Percentiles rank a stretch among this genome's conserved stretches.
Evolutionary conservation across 2,888 invertebrate species (phyloP).

Genomic region (Drosophila basisetae): DNA sequence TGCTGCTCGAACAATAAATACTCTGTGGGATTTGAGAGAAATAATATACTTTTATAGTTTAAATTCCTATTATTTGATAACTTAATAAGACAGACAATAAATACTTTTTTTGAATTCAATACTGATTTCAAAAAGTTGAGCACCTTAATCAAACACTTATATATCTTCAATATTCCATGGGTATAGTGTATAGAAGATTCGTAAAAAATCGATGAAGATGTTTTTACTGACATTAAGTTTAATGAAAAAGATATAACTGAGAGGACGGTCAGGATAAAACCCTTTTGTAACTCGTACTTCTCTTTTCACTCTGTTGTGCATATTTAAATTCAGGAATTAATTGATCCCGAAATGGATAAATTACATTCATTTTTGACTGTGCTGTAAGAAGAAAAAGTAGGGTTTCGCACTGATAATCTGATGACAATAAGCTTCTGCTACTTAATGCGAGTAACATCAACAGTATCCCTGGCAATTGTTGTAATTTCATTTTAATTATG

Average conservation of each 20-base stretch:
- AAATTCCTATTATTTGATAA: not conserved
- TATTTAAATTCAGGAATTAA: slow-evolving; percentile 6
- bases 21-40: not conserved
- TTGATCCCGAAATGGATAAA: not conserved
- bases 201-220: not conserved
- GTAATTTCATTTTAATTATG: slow-evolving; percentile 63
- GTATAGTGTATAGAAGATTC: not conserved
- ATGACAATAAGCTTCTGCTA: slow-evolving; percentile 22
- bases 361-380: slow-evolving; percentile 5
- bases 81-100: not conserved
- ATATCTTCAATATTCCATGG: not conserved
- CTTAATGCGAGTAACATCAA: slow-evolving; percentile 12
- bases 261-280: not conserved
- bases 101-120: not conserved
- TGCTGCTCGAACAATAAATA: not conserved
- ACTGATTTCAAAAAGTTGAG: not conserved
- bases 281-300: slow-evolving; percentile 4
- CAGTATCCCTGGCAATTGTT: slow-evolving; percentile 46
- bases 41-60: not conserved
- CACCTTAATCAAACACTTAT: not conserved
- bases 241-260: not conserved
- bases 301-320: slow-evolving; percentile 1
- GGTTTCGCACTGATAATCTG: slow-evolving; percentile 14
- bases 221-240: not conserved
- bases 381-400: not conserved